phyloP scores from a whole-genome alignment of 2,797 vertebrate species.

The Galaxias olidus region DNA sequence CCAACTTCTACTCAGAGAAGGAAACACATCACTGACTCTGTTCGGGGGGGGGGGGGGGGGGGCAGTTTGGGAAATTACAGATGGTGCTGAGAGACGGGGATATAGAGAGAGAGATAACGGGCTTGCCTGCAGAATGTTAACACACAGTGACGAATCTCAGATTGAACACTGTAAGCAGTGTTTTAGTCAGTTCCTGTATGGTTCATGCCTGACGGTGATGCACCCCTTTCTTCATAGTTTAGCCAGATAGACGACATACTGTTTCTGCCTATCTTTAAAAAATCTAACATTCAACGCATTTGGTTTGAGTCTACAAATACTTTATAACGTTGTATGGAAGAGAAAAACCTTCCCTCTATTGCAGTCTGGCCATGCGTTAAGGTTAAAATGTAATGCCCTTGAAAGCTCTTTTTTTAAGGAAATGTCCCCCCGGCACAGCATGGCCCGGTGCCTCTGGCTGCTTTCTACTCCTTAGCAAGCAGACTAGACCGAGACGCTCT shows the following conservation, averaged over 20 bases:
- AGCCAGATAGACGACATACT: too few species aligned
- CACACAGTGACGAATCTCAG: slow-evolving; percentile 31
- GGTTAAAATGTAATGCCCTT: slow-evolving; percentile 28
- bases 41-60: slow-evolving; percentile 34
- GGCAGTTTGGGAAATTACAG: slow-evolving; percentile 48
- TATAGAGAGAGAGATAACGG: slow-evolving; percentile 21
- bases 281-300: background rate
- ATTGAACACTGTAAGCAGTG: slow-evolving; percentile 17
- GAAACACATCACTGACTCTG: slow-evolving; percentile 16
- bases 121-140: slow-evolving; percentile 40
- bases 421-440: slow-evolving; percentile 34
- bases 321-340: background rate
- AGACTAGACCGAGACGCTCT: slow-evolving; percentile 45
- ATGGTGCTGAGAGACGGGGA: slow-evolving; percentile 40
- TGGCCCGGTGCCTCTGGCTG: slow-evolving; percentile 56
- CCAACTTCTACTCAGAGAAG: slow-evolving; percentile 48
- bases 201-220: too few species aligned
- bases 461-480: slow-evolving; percentile 56
- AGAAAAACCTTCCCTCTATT: background rate
- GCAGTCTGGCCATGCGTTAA: background rate
- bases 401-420: slow-evolving; percentile 21
- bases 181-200: background rate
- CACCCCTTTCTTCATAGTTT: too few species aligned
- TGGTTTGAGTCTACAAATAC: background rate
- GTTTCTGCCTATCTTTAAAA: background rate